Evolutionary conservation across 2,113 vertebrate species (phyloP).

Genomic region (Lepus timidus): DNA sequence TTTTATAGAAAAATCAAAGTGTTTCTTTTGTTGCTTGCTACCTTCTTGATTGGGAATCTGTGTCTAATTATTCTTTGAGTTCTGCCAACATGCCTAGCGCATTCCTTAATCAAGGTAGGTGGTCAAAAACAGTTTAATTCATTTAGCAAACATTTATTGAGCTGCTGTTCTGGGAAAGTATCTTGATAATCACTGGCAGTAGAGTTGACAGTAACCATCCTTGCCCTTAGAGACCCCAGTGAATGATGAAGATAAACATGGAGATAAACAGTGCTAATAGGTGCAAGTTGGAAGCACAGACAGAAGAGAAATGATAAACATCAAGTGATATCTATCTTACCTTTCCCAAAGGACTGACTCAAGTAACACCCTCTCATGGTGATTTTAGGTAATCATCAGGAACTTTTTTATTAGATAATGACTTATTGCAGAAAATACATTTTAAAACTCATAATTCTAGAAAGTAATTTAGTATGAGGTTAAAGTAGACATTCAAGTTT

Average conservation of each 20-base stretch:
- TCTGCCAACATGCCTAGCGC: background rate
- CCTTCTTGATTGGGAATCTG: background rate
- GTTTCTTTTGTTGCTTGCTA: background rate
- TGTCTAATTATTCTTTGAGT: conserved; percentile 3
- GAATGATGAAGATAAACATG: conserved; percentile 74
- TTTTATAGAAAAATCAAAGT: conserved; percentile 18
- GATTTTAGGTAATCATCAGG: conserved; percentile 10
- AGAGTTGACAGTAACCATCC: conserved; percentile 67
- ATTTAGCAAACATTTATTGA: conserved; percentile 74
- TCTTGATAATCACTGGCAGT: conserved; percentile 64
- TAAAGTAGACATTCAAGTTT: conserved; percentile 67
- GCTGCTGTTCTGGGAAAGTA: conserved; percentile 63
- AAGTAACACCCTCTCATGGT: conserved; percentile 19
- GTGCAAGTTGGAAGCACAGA: conserved; percentile 32
- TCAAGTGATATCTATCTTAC: conserved; percentile 16
- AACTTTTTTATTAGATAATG: conserved; percentile 67
- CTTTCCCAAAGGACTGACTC: conserved; percentile 45
- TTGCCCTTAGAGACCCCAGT: conserved; percentile 61
- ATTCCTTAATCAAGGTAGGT: conserved; percentile 49
- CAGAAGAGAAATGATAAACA: conserved; percentile 55
- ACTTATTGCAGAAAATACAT: conserved; percentile 64
- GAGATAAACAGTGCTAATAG: conserved; percentile 75
- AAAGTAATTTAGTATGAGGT: conserved; percentile 61
- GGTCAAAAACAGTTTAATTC: conserved; percentile 66
- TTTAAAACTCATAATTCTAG: conserved; percentile 53